A percentile compares a stretch with the other conserved stretches of the same genome.
Evolutionary conservation across 1,140 invertebrate genomes (phyloP).

Genomic region (Halyomorpha halys): DNA sequence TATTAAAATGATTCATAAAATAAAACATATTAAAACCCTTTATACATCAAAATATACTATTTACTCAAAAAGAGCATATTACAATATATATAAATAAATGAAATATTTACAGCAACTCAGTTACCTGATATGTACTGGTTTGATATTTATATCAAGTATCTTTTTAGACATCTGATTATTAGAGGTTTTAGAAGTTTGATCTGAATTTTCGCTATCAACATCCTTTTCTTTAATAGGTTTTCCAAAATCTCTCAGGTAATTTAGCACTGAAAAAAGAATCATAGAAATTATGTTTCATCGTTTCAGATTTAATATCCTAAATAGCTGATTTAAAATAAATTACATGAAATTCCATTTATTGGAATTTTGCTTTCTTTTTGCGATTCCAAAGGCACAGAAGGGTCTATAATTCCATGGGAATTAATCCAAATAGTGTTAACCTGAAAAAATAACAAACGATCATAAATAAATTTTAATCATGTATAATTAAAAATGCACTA

Average conservation of each 20-base stretch:
- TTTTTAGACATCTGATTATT: neutral
- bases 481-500: neutral
- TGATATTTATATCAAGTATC: neutral
- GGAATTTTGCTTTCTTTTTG: slow-evolving; percentile 15
- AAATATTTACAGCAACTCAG: neutral
- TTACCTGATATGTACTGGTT: slow-evolving; percentile 4
- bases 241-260: slow-evolving; percentile 2
- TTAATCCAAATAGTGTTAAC: slow-evolving; percentile 17
- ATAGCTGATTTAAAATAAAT: neutral
- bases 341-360: slow-evolving; percentile 12
- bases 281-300: neutral
- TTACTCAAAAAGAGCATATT: too few species aligned
- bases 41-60: too few species aligned
- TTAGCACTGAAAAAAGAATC: slow-evolving; percentile 6
- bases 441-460: slow-evolving; percentile 4
- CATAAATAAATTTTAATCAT: neutral
- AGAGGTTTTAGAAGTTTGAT: neutral
- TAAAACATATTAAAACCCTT: too few species aligned
- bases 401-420: slow-evolving; percentile 10
- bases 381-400: slow-evolving; percentile 8
- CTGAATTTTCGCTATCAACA: neutral
- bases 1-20: too few species aligned
- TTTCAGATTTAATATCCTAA: neutral
- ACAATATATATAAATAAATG: too few species aligned
- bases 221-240: neutral